These are phyloP conservation scores for Beaufortia kweichowensis DNA, from an alignment of 2,113 vertebrate genomes.

Conservation along the genomic window DNA sequence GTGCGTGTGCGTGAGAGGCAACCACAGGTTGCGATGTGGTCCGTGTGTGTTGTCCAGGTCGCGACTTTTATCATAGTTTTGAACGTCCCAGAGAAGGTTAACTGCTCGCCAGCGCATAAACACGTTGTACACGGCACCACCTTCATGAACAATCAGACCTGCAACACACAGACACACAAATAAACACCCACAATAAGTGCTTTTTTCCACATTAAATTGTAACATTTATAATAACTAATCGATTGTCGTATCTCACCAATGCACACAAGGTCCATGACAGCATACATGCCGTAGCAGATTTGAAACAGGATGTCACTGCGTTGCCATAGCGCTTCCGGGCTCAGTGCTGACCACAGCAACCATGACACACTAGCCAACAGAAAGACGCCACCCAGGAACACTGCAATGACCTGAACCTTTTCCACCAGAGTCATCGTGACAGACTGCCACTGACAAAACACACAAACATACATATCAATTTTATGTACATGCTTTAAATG, in stretches of 20 bases:
- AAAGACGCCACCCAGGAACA: constrained; percentile 94
- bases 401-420: constrained; percentile 95
- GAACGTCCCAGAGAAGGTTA: constrained; percentile 92
- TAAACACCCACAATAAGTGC: background rate
- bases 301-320: constrained; percentile 93
- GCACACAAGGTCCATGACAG: constrained; percentile 96
- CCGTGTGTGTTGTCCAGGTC: constrained; percentile 80
- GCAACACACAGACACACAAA: background rate
- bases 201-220: no score
- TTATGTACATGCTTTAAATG: no score
- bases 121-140: constrained; percentile 92
- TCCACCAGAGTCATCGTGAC: constrained; percentile 97
- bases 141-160: constrained; percentile 90
- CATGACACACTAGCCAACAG: constrained; percentile 92
- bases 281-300: constrained; percentile 97
- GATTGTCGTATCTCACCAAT: constrained; percentile 82
- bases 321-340: constrained; percentile 91
- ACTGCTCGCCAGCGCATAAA: constrained; percentile 93
- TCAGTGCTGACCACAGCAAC: constrained; percentile 95
- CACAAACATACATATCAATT: background rate
- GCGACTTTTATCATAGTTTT: constrained; percentile 88
- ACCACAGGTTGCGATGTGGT: constrained; percentile 83
- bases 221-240: no score
- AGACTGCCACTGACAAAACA: constrained; percentile 84
- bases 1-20: constrained; percentile 76